Evolutionary conservation across 2,888 invertebrate species (phyloP).

Genomic region (Carpatolechia fugitivella): DNA sequence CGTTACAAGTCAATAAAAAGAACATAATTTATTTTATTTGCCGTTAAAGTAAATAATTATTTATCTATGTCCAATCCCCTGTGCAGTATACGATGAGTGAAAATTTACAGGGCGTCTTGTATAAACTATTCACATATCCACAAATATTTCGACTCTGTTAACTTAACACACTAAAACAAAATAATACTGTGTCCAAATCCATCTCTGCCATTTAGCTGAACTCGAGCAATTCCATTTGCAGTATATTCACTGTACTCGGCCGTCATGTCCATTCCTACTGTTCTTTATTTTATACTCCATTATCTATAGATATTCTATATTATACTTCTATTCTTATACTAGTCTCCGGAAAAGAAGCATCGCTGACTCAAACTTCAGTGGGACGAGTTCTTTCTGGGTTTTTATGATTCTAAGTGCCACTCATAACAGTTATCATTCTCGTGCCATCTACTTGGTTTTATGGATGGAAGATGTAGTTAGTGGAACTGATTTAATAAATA

Average conservation of each 20-base stretch:
- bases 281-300: neutral
- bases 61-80: too few species aligned
- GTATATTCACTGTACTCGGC: constrained; percentile 55
- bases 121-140: too few species aligned
- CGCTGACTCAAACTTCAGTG: constrained; percentile 7
- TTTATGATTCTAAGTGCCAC: neutral
- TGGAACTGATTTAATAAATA: neutral
- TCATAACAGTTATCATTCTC: neutral
- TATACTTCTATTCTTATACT: neutral
- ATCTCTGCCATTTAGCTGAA: neutral
- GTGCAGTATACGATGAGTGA: too few species aligned
- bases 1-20: too few species aligned
- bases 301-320: neutral
- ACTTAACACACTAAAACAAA: too few species aligned
- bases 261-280: constrained; percentile 34
- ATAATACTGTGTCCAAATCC: neutral
- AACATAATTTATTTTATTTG: too few species aligned
- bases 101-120: too few species aligned
- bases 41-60: too few species aligned
- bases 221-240: constrained; percentile 57
- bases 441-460: neutral
- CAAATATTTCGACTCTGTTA: too few species aligned
- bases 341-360: neutral
- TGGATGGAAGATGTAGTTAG: neutral
- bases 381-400: neutral